phyloP scores from a whole-genome alignment of 2,113 vertebrate species.

The Chaetura pelagica region DNA sequence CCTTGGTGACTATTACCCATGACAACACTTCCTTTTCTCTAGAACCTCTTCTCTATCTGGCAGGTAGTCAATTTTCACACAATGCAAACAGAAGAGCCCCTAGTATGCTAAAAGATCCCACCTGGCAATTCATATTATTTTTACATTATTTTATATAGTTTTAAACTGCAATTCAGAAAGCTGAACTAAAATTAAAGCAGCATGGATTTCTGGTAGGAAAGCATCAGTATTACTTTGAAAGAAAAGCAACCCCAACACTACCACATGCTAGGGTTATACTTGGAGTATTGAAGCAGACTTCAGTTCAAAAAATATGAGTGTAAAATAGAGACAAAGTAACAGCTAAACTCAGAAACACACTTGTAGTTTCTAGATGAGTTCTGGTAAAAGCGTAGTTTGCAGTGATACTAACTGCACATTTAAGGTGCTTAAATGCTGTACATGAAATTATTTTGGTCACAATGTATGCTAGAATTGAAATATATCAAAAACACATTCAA shows the following conservation, averaged over 20 bases:
- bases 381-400: background rate
- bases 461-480: background rate
- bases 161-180: background rate
- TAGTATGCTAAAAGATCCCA: background rate
- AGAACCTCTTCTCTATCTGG: background rate
- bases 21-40: background rate
- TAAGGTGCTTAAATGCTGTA: background rate
- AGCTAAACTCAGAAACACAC: background rate
- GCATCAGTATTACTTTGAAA: background rate
- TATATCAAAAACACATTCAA: background rate
- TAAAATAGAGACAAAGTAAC: background rate
- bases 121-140: background rate
- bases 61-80: background rate
- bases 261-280: background rate
- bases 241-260: background rate
- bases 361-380: background rate
- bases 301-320: background rate
- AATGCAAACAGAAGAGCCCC: background rate
- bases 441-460: background rate
- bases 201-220: background rate
- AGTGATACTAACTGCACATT: background rate
- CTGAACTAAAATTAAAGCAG: background rate
- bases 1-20: background rate
- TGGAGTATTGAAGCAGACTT: background rate
- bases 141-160: background rate